These are phyloP conservation scores for Thymelicus lineola DNA, from an alignment of 2,888 invertebrate species.

Conservation along the genomic window DNA sequence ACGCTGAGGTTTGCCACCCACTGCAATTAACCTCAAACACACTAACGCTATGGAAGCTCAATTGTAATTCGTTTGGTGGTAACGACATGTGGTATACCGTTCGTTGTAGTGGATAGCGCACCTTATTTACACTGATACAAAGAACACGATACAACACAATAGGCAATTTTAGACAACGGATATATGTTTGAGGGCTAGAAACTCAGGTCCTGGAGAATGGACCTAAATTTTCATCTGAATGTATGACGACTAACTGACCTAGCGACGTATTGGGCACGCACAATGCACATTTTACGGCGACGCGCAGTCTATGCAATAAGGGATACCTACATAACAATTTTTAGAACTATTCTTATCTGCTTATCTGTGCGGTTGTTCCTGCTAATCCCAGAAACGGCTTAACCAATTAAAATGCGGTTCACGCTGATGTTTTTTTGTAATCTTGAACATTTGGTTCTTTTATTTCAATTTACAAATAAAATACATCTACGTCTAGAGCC, in stretches of 20 bases:
- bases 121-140: background rate
- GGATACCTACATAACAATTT: too few relatives aligned
- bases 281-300: too few relatives aligned
- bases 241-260: background rate
- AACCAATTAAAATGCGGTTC: too few relatives aligned
- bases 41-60: constrained; percentile 6
- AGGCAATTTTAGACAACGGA: background rate
- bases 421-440: too few relatives aligned
- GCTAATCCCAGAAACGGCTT: too few relatives aligned
- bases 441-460: too few relatives aligned
- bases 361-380: too few relatives aligned
- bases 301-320: too few relatives aligned
- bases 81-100: constrained; percentile 20
- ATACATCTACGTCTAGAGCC: too few relatives aligned
- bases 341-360: too few relatives aligned
- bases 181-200: background rate
- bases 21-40: constrained; percentile 49
- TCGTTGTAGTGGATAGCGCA: background rate
- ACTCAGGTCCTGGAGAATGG: background rate
- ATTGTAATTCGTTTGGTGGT: constrained; percentile 17
- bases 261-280: too few relatives aligned
- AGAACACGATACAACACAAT: background rate
- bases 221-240: background rate
- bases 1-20: constrained; percentile 47
- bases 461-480: too few relatives aligned